These are phyloP conservation scores for Meloe dianella DNA, from an alignment of 2,888 invertebrate genomes.

Conservation along the genomic window DNA sequence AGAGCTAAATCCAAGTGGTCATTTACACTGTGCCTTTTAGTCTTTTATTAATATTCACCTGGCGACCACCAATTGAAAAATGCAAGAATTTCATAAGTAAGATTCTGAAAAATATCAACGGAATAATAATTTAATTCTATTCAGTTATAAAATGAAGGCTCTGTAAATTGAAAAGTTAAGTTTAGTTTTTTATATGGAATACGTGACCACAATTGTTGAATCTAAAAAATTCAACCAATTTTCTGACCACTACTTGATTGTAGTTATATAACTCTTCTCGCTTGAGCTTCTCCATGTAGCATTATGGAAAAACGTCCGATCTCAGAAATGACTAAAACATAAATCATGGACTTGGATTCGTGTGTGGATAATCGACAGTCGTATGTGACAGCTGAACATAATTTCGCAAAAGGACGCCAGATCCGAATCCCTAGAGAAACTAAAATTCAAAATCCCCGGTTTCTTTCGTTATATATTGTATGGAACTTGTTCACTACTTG, in stretches of 20 bases:
- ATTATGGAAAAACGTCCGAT: conserved; percentile 42
- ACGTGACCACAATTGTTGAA: conserved; percentile 47
- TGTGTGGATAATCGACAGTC: conserved; percentile 52
- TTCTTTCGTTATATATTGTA: conserved; percentile 28
- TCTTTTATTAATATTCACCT: not conserved
- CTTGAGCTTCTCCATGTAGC: conserved; percentile 26
- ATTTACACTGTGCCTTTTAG: not conserved
- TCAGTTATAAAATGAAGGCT: conserved; percentile 40
- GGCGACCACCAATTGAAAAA: not conserved
- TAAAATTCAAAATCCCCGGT: conserved; percentile 35
- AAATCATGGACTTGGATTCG: conserved; percentile 48
- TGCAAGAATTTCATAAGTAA: conserved; percentile 4
- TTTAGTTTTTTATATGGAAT: conserved; percentile 44
- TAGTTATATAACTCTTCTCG: not conserved
- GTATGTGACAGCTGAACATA: conserved; percentile 53
- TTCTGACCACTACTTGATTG: conserved; percentile 33
- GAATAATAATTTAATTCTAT: conserved; percentile 29
- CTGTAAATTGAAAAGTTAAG: conserved; percentile 48
- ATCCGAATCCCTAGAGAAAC: conserved; percentile 32
- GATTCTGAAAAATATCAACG: conserved; percentile 20
- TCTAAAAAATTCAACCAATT: conserved; percentile 46
- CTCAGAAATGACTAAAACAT: conserved; percentile 49
- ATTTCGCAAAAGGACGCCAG: conserved; percentile 40
- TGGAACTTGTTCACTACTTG: conserved; percentile 36
- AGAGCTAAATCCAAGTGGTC: not conserved